Conservation (phyloP, 2,113 vertebrate species). For the Eptesicus fuscus region DNA sequence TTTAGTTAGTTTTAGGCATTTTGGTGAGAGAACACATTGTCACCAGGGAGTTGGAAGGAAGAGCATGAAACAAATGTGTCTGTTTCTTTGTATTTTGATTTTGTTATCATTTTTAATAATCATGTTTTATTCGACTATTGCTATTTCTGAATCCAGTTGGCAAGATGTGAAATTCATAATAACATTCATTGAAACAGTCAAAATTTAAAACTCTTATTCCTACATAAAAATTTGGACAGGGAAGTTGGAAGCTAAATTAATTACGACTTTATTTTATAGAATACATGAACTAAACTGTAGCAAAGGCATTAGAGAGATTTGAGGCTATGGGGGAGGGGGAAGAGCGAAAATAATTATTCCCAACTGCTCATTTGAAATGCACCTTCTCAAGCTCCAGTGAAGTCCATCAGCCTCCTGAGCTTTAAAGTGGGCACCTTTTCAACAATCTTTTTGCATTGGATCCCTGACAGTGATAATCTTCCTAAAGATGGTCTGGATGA, state of each 20-base stretch:
- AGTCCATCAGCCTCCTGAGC: neutral
- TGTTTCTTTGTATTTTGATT: neutral
- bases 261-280: neutral
- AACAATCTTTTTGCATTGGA: neutral
- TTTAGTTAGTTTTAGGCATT: neutral
- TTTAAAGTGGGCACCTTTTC: neutral
- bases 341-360: neutral
- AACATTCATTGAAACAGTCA: neutral
- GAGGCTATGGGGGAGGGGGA: neutral
- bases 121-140: neutral
- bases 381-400: neutral
- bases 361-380: neutral
- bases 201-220: slow-evolving; percentile 6
- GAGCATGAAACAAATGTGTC: neutral
- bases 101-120: neutral
- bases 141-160: neutral
- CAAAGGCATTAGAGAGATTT: neutral
- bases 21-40: neutral
- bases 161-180: neutral
- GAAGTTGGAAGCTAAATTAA: neutral
- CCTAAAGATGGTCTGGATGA: neutral
- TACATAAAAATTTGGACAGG: neutral
- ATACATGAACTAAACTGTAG: neutral
- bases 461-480: neutral
- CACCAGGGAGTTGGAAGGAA: neutral